These are phyloP conservation scores for Astropecten irregularis DNA, from an alignment of 53 echinoderm and acorn worm species.

Conservation along the genomic window DNA sequence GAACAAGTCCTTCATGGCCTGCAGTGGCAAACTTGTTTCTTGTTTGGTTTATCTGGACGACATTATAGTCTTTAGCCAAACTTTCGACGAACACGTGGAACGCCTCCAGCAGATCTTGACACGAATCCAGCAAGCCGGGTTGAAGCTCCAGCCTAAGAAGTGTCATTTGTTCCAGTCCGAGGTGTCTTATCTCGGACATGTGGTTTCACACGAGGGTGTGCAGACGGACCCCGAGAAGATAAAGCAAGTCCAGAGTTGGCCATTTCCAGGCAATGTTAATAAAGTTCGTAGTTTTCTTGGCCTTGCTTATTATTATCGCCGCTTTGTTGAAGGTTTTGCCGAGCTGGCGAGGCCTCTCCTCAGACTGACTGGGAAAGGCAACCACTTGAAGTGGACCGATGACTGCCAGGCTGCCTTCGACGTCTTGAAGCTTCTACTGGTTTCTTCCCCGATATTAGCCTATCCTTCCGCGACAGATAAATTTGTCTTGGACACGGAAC, in stretches of 20 bases:
- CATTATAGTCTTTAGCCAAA: slow-evolving; percentile 31
- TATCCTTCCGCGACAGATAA: neutral
- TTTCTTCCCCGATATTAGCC: neutral
- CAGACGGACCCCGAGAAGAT: too few relatives aligned
- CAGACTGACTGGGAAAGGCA: neutral
- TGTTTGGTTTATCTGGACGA: slow-evolving; percentile 64
- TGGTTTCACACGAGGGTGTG: slow-evolving; percentile 53
- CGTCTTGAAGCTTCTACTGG: neutral
- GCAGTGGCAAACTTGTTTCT: slow-evolving; percentile 53
- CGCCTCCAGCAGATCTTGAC: slow-evolving; percentile 45
- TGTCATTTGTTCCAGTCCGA: slow-evolving; percentile 50
- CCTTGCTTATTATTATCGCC: slow-evolving; percentile 22
- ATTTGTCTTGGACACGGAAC: slow-evolving; percentile 27
- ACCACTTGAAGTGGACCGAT: neutral
- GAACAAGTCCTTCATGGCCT: slow-evolving; percentile 39
- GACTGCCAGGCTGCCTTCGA: neutral
- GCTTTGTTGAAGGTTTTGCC: slow-evolving; percentile 18
- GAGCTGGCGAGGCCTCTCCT: slow-evolving; percentile 19
- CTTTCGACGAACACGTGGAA: slow-evolving; percentile 29
- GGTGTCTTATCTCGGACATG: slow-evolving; percentile 45
- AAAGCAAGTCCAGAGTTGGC: neutral
- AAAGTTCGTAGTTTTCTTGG: slow-evolving; percentile 28
- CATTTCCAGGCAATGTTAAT: neutral
- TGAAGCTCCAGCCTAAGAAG: slow-evolving; percentile 66
- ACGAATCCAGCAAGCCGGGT: slow-evolving; percentile 37